These are phyloP conservation scores for Netta rufina DNA, from an alignment of 2,797 vertebrate species.

Conservation along the genomic window DNA sequence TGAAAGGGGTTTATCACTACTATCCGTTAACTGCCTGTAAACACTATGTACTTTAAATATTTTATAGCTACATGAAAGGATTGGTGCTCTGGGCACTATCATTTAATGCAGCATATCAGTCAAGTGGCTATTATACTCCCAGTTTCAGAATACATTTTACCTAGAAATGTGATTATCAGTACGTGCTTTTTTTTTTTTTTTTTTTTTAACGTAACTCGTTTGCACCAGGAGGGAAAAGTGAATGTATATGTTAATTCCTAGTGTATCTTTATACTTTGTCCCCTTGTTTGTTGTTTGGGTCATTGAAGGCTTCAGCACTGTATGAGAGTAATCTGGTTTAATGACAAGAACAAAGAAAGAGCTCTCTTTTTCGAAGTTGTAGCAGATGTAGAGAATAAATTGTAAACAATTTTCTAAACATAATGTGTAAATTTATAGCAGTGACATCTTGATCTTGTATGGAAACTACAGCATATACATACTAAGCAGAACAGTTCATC, in stretches of 20 bases:
- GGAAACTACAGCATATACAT: not conserved
- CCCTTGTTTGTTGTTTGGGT: not conserved
- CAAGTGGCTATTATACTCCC: not conserved
- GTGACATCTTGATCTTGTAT: slow-evolving; percentile 1
- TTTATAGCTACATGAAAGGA: not conserved
- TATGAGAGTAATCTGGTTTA: not conserved
- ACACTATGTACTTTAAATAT: not conserved
- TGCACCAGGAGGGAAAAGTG: not conserved
- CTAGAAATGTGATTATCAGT: not conserved
- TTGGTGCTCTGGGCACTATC: not conserved
- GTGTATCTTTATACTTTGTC: not conserved
- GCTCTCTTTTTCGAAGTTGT: slow-evolving; percentile 6
- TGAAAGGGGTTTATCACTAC: not conserved
- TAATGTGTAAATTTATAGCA: slow-evolving; percentile 24
- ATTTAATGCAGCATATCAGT: not conserved
- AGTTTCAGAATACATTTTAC: not conserved
- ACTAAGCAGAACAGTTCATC: slow-evolving; percentile 9
- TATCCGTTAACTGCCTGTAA: slow-evolving; percentile 15
- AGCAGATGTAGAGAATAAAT: slow-evolving; percentile 31
- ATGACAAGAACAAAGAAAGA: not conserved
- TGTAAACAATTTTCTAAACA: not conserved
- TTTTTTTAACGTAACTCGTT: not conserved
- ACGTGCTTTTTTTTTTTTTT: not conserved
- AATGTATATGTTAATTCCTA: not conserved
- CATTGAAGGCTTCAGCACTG: not conserved